Evolutionary conservation across 2,888 invertebrate species (phyloP).

Genomic region (Eurytoma adleriae): DNA sequence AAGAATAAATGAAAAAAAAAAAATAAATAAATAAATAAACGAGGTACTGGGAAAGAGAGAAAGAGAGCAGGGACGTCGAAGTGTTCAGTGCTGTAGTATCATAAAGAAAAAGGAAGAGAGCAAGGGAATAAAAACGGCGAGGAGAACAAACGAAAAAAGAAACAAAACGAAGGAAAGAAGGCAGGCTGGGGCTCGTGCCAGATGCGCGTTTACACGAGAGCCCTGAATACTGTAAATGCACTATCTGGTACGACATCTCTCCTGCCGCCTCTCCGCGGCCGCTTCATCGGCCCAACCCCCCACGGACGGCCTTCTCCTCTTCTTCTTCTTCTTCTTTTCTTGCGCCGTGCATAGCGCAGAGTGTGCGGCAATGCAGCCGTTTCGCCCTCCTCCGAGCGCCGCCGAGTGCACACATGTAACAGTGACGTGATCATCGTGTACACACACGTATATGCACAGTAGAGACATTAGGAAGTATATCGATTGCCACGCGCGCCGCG

Average conservation of each 20-base stretch:
- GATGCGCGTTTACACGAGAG: constrained; percentile 96
- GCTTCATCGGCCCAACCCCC: constrained; percentile 5
- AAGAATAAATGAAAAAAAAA: not conserved
- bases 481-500: not conserved
- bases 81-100: constrained; percentile 25
- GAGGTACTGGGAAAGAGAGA: constrained; percentile 35
- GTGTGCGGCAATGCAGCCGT: constrained; percentile 25
- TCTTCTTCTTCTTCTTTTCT: constrained; percentile 25
- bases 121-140: not conserved
- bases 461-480: constrained; percentile 14
- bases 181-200: constrained; percentile 93
- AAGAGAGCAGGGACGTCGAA: not conserved
- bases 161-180: constrained; percentile 58
- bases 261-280: constrained; percentile 67
- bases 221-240: constrained; percentile 95
- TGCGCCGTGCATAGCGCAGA: constrained; percentile 30
- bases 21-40: too few relatives aligned
- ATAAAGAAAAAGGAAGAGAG: constrained; percentile 15
- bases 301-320: constrained; percentile 12
- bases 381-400: not conserved
- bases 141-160: constrained; percentile 30
- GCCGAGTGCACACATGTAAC: constrained; percentile 22
- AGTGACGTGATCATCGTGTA: constrained; percentile 40
- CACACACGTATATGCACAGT: not conserved
- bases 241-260: constrained; percentile 99